Percentiles rank a stretch among this genome's conserved stretches.
Conservation (phyloP, 2,113 vertebrate species). For the Hydrolagus affinis region DNA sequence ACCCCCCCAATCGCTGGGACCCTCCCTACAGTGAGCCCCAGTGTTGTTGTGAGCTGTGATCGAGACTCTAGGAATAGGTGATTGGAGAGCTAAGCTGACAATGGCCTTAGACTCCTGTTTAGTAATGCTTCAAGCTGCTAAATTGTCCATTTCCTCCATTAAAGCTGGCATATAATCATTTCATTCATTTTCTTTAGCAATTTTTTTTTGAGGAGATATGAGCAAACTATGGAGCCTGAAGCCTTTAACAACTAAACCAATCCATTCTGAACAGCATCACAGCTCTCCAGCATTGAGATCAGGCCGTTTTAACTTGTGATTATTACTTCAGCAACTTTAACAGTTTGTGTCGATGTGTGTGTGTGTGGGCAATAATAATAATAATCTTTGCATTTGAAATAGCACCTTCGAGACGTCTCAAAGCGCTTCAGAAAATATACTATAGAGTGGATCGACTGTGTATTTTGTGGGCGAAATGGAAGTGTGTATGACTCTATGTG, state of each 20-base stretch:
- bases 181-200: constrained; percentile 17
- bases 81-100: background rate
- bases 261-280: constrained; percentile 1
- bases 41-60: too few relatives aligned
- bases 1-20: background rate
- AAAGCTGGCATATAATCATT: constrained; percentile 22
- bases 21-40: background rate
- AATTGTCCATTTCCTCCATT: constrained; percentile 30
- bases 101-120: constrained; percentile 18
- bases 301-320: background rate
- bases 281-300: background rate
- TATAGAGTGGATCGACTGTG: too few relatives aligned
- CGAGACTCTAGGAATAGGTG: too few relatives aligned
- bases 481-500: too few relatives aligned
- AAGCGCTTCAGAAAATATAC: too few relatives aligned
- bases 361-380: too few relatives aligned
- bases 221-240: constrained; percentile 20
- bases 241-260: constrained; percentile 15
- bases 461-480: too few relatives aligned
- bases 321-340: background rate
- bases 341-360: background rate
- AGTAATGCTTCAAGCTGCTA: constrained; percentile 29
- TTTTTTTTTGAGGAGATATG: constrained; percentile 22
- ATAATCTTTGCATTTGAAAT: too few relatives aligned
- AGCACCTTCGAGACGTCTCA: too few relatives aligned